phyloP scores from a whole-genome alignment of 2,888 invertebrate genomes.

The Sepioteuthis lessoniana region DNA sequence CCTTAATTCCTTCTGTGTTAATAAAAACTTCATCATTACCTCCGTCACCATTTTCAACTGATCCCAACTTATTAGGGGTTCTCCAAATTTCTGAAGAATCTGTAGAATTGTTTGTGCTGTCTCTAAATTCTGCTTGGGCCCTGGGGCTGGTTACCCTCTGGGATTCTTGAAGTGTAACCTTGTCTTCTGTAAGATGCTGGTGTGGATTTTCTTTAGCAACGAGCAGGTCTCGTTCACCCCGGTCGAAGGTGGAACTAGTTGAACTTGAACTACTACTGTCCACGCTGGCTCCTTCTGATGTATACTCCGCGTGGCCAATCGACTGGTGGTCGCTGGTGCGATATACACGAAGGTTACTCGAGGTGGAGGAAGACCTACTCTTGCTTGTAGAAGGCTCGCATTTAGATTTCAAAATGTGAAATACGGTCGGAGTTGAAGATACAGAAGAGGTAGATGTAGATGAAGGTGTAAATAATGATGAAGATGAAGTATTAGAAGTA shows the following conservation, averaged over 20 bases:
- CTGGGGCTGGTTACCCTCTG: constrained; percentile 15
- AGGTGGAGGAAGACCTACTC: constrained; percentile 41
- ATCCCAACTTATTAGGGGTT: neutral
- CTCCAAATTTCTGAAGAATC: neutral
- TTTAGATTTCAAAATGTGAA: constrained; percentile 35
- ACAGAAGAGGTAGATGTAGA: constrained; percentile 42
- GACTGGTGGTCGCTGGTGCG: neutral
- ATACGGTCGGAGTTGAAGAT: constrained; percentile 37
- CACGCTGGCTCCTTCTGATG: constrained; percentile 41
- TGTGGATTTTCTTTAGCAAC: neutral
- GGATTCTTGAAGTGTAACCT: constrained; percentile 34
- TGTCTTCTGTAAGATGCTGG: neutral
- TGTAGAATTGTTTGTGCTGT: neutral
- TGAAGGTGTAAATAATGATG: neutral
- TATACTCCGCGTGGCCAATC: neutral
- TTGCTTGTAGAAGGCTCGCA: constrained; percentile 46
- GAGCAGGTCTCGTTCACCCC: neutral
- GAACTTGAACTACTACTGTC: constrained; percentile 35
- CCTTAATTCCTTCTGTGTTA: neutral
- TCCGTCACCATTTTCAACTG: neutral
- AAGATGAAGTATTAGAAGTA: constrained; percentile 46
- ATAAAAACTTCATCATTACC: constrained; percentile 6
- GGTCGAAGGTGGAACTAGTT: constrained; percentile 43
- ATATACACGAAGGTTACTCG: constrained; percentile 34
- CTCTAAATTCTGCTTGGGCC: constrained; percentile 11